Base-by-base conservation (phyloP, 2,888 invertebrate genomes). In the Dusona sp. region DNA sequence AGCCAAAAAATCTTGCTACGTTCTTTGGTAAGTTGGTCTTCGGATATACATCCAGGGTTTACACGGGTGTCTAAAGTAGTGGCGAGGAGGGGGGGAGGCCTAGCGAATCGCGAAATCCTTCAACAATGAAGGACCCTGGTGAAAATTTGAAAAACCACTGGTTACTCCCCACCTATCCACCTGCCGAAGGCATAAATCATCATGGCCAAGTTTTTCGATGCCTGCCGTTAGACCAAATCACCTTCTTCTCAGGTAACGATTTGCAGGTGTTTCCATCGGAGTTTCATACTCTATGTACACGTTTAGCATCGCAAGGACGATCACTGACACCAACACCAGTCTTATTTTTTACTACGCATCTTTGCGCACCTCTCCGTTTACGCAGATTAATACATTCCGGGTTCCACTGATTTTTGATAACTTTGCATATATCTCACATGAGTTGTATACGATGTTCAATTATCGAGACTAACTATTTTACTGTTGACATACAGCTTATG, bases 41-140 rank as follows among this genome's bases (percentile, higher is more conserved):
- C 57, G 51, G 48, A 61, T 72, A 51, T 68, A 73, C 16, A 68
- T 79, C 54, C 54, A 72, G 77, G 77, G 51, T 72, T 83, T 67
- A 65, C 29, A 65, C 51, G 70, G 38, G 45, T 13, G 57, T 57
- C 42, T 42, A 38, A 57, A 57, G 57, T 25, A 13, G 42, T 8
- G n/a, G 38, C 6, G 64, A 16, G 33, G 16, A 19, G 42, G 48
- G 38, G 22, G 42, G 42, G 36, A 54, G 80, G 90, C 90, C 89
- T 90, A 90, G 89, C 92, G 91, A 92, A 92, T 92, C 88, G 89
- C 87, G 88, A 90, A 91, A 90, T 90, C 89, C 89, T 79, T 80
- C 87, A 73, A 88, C 88, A 89, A 90, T 88, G 89, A 85, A 74
- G 29, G 65, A 82, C 84, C 86, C 51, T 87, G 84, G 89, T 84